Evolutionary conservation across 2,888 invertebrate species (phyloP).

Genomic region (Standfussiana lucernea): DNA sequence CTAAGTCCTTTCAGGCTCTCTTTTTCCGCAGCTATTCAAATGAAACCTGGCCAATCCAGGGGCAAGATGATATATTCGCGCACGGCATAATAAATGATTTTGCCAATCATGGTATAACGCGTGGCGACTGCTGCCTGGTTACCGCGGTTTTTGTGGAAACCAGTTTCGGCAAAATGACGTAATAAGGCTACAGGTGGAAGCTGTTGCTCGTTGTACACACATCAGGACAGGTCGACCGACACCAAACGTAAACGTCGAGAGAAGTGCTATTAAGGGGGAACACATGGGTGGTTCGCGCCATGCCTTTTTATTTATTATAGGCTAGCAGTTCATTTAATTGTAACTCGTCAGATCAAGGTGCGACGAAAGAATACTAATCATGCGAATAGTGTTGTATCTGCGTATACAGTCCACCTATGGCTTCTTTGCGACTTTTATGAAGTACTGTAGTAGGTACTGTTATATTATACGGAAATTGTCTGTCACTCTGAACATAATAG

Average conservation of each 20-base stretch:
- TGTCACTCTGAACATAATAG: conserved; percentile 67
- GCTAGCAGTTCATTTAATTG: conserved; percentile 13
- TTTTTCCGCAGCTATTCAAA: neutral
- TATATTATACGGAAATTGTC: conserved; percentile 72
- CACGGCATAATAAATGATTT: neutral
- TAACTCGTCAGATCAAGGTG: conserved; percentile 69
- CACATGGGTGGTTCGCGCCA: conserved; percentile 6
- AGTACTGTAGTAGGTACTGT: conserved; percentile 57
- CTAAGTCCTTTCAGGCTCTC: neutral
- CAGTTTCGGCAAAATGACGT: conserved; percentile 48
- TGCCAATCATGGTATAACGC: neutral
- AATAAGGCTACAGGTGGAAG: conserved; percentile 39
- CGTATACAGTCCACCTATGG: conserved; percentile 17
- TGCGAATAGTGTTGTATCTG: conserved; percentile 41
- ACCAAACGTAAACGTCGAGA: conserved; percentile 33
- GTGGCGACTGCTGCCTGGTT: conserved; percentile 4
- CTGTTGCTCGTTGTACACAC: conserved; percentile 17
- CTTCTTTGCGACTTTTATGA: conserved; percentile 57
- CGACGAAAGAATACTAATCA: conserved; percentile 65
- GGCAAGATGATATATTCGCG: neutral
- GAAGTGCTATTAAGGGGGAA: conserved; percentile 4
- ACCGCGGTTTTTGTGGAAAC: conserved; percentile 23
- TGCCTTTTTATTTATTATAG: conserved; percentile 2
- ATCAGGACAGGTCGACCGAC: conserved; percentile 4
- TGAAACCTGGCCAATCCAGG: neutral